Evolutionary conservation across 2,888 invertebrate species (phyloP).

Genomic region (Rugalucina vietnamica): DNA sequence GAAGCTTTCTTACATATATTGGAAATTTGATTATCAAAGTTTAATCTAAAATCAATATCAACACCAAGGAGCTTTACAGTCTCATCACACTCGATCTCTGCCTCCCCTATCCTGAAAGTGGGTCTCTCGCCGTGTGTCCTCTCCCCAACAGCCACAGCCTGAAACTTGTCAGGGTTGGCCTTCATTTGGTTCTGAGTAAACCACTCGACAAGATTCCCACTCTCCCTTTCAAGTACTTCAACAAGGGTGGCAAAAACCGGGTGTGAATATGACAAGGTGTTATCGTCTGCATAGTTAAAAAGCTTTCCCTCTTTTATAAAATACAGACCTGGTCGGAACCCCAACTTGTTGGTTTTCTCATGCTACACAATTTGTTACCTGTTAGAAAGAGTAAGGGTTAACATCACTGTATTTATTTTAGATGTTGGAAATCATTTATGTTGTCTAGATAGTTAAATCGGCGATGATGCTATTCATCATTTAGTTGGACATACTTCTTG

Average conservation of each 20-base stretch:
- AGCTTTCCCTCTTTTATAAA: too few relatives aligned
- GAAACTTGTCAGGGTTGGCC: not conserved
- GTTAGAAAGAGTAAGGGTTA: too few relatives aligned
- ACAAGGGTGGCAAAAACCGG: not conserved
- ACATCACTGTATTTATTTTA: too few relatives aligned
- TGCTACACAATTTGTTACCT: too few relatives aligned
- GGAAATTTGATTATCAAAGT: not conserved
- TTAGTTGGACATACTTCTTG: too few relatives aligned
- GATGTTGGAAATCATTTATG: too few relatives aligned
- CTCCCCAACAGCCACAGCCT: too few relatives aligned
- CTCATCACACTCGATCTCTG: not conserved
- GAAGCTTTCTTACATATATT: too few relatives aligned
- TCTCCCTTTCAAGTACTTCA: not conserved
- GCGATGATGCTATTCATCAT: too few relatives aligned
- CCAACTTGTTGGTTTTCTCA: too few relatives aligned
- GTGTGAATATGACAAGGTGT: not conserved
- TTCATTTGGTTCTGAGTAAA: not conserved
- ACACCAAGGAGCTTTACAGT: not conserved
- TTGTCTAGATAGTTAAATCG: too few relatives aligned
- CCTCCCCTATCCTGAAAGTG: not conserved
- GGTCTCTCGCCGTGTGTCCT: not conserved
- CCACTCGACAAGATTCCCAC: constrained; percentile 1
- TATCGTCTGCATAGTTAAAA: constrained; percentile 1
- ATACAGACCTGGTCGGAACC: too few relatives aligned
- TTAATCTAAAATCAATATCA: not conserved